Evolutionary conservation across 2,113 vertebrate species (phyloP).

Genomic region (Osmerus mordax): DNA sequence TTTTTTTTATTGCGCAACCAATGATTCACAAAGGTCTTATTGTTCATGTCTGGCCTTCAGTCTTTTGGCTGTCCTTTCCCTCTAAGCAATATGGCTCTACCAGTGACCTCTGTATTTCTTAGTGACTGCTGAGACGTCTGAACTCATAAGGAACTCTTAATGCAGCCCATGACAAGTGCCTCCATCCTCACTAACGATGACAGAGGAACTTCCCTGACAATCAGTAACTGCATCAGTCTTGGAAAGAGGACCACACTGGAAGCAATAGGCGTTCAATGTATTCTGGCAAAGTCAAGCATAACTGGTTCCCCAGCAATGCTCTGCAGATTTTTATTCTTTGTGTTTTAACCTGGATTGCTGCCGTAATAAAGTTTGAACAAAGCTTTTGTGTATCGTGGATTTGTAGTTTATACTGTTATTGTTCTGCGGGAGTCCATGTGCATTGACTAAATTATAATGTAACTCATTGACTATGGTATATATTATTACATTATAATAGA

Average conservation of each 20-base stretch:
- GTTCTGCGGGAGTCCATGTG: not conserved
- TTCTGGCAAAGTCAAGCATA: not conserved
- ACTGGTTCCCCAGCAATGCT: not conserved
- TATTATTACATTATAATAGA: too few relatives aligned
- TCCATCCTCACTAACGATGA: conserved; percentile 67
- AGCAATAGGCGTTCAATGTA: conserved; percentile 5
- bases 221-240: conserved; percentile 69
- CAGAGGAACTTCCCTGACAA: conserved; percentile 70
- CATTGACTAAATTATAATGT: too few relatives aligned
- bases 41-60: conserved; percentile 18
- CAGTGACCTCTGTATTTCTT: conserved; percentile 33
- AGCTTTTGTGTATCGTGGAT: conserved; percentile 3
- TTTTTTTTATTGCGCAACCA: not conserved
- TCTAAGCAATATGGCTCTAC: conserved; percentile 31
- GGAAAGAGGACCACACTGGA: conserved; percentile 10
- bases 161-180: conserved; percentile 61
- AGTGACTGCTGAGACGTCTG: conserved; percentile 39
- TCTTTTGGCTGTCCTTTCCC: not conserved
- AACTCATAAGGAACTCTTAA: conserved; percentile 65
- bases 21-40: not conserved
- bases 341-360: not conserved
- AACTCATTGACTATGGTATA: too few relatives aligned
- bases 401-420: not conserved
- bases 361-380: not conserved
- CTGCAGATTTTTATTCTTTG: not conserved